A percentile compares a stretch with the other conserved stretches of the same genome.
Conservation (phyloP, 1,140 invertebrate species). For the Zaprionus gabonicus region DNA sequence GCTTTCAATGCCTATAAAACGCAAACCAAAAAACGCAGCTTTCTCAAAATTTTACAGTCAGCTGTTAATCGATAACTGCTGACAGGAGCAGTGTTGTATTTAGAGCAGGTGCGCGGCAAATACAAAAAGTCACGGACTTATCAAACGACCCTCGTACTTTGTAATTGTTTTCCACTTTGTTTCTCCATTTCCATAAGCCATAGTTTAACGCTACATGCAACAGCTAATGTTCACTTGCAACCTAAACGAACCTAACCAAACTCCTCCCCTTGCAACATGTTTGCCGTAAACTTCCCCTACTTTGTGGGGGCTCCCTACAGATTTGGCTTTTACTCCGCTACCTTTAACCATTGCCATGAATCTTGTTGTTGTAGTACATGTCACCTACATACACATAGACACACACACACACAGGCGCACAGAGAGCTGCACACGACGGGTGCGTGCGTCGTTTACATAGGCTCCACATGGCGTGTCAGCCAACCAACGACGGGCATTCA, state of each 20-base stretch:
- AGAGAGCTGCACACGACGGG: constrained; percentile 17
- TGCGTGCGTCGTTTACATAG: constrained; percentile 79
- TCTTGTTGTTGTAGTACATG: constrained; percentile 69
- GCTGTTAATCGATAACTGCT: too few species aligned
- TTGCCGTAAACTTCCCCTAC: constrained; percentile 74
- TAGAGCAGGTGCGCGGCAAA: too few species aligned
- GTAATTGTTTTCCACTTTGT: background rate
- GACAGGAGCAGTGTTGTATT: too few species aligned
- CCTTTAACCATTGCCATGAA: constrained; percentile 71
- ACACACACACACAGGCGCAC: constrained; percentile 25
- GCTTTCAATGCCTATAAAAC: too few species aligned
- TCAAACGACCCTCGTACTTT: too few species aligned
- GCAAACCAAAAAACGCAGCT: too few species aligned
- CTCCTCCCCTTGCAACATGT: constrained; percentile 80
- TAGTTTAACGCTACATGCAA: constrained; percentile 7
- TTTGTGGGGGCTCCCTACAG: constrained; percentile 67
- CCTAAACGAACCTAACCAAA: constrained; percentile 11
- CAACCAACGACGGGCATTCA: constrained; percentile 69
- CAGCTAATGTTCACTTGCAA: background rate
- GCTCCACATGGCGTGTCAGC: constrained; percentile 59
- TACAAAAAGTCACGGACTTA: too few species aligned
- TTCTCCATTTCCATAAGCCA: background rate
- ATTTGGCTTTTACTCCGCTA: constrained; percentile 77
- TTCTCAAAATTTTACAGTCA: too few species aligned
- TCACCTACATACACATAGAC: constrained; percentile 72